These are phyloP conservation scores for Glossophaga mutica DNA, from an alignment of 2,797 vertebrate genomes.

Conservation along the genomic window DNA sequence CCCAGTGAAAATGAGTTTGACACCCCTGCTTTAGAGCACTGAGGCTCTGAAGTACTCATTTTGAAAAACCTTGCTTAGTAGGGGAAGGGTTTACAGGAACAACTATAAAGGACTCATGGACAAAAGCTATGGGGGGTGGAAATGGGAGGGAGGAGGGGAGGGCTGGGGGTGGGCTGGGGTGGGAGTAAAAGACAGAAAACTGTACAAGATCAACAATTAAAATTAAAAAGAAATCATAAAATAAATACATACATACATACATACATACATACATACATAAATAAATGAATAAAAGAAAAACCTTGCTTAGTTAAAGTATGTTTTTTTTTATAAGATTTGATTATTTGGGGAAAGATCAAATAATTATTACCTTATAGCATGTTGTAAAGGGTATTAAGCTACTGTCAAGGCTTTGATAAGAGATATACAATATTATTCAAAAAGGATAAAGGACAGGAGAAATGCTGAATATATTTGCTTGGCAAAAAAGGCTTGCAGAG, in stretches of 20 bases:
- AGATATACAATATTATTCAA: not conserved
- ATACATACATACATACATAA: no score
- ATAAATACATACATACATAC: no score
- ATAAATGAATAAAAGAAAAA: no score
- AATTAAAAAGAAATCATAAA: no score
- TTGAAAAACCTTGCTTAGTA: not conserved
- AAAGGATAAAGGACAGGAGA: not conserved
- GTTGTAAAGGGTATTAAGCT: not conserved
- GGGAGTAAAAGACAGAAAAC: no score
- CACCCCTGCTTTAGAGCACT: not conserved
- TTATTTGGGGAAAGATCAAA: not conserved
- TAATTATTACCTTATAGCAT: not conserved
- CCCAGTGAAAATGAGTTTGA: no score
- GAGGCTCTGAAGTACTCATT: not conserved
- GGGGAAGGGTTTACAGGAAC: no score
- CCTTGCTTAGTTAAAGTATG: not conserved
- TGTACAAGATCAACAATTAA: no score
- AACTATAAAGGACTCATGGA: no score
- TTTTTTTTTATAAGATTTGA: not conserved
- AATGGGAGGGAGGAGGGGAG: no score
- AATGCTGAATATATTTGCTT: not conserved
- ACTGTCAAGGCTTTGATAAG: not conserved
- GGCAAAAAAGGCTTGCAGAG: not conserved
- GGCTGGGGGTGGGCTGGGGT: no score
- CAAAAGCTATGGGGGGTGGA: no score